Evolutionary conservation across 2,797 vertebrate genomes (phyloP).

Genomic region (Myotis vivesi): DNA sequence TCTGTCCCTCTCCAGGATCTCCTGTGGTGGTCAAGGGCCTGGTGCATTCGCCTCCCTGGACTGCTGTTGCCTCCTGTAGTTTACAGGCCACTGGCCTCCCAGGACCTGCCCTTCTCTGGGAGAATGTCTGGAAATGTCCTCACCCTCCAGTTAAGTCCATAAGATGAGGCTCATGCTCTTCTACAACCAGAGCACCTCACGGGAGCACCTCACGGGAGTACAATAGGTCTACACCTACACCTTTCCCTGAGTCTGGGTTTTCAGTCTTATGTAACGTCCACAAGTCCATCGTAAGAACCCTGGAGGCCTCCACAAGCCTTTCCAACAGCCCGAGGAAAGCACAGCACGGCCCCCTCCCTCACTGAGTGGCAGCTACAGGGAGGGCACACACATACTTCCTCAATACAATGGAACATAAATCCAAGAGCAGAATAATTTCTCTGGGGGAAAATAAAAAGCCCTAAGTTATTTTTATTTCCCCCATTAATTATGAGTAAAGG

Average conservation of each 20-base stretch:
- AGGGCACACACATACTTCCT: not conserved
- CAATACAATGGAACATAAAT: not conserved
- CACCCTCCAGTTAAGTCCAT: not conserved
- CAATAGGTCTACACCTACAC: not conserved
- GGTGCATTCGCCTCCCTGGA: too few species aligned
- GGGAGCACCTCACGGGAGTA: not conserved
- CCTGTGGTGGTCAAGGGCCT: too few species aligned
- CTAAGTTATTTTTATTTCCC: not conserved
- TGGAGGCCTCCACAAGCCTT: not conserved
- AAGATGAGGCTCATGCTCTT: not conserved
- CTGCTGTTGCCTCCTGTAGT: not conserved
- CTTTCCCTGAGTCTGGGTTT: not conserved
- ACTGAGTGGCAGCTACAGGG: not conserved
- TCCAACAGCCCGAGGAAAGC: not conserved
- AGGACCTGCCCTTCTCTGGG: not conserved
- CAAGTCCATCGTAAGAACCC: not conserved
- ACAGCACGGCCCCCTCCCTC: not conserved
- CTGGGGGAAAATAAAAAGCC: not conserved
- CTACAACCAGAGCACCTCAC: not conserved
- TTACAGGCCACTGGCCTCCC: not conserved
- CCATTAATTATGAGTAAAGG: conserved; percentile 6
- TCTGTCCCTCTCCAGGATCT: not conserved
- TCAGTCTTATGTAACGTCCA: not conserved
- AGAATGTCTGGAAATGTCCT: not conserved
- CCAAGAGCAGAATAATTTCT: not conserved